Evolutionary conservation across 53 echinoderm and acorn worm genomes (phyloP), one percentile per base, ranked within the genome.

Genomic region (Hippasteria phrygiana): DNA sequence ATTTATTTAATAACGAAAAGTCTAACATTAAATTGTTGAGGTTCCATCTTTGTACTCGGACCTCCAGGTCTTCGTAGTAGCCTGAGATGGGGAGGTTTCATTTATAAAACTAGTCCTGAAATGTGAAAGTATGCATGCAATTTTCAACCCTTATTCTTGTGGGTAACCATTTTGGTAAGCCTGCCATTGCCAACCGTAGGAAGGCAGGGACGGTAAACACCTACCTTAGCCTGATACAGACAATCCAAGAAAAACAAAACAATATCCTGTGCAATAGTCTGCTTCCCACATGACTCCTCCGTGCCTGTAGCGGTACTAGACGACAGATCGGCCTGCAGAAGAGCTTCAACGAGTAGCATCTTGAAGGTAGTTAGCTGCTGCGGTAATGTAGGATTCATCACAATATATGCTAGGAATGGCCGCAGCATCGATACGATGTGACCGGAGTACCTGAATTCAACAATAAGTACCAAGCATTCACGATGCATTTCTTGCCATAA

Each of bases 371-470:
- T 55, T 13, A 47, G 71, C 47, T 84, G 71, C 35, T 50, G 38
- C 2, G 84, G 47, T 43, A 48, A 11, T 70, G 81, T 55, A 5
- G 94, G 94, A 64, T 92, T 90, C 54, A 92, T 32, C 20, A 94
- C 14, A 27, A 92, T 56, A 47, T 81, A 94, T 0, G 71, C 80
- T 53, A 92, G 56, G 48, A 94, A 94, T 20, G 94, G 94, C 27
- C 72, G 55, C 51, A 94, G 71, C 90, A 92, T 81, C 33, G 16
- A 18, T 12, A 92, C 47, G 16, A 31, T 28, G 51, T 70, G 38
- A 34, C 50, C 3, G 1, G 64, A 70, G 54, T 71, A 84, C 70
- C 84, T 84, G 20, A n/a, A n/a, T n/a, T n/a, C n/a, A n/a, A n/a
- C n/a, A n/a, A n/a, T n/a, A n/a, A n/a, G n/a, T n/a, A n/a, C n/a